Evolutionary conservation across 2,113 vertebrate species (phyloP), one percentile per base, ranked within the genome.

Genomic region (Grammomys dolichurus): DNA sequence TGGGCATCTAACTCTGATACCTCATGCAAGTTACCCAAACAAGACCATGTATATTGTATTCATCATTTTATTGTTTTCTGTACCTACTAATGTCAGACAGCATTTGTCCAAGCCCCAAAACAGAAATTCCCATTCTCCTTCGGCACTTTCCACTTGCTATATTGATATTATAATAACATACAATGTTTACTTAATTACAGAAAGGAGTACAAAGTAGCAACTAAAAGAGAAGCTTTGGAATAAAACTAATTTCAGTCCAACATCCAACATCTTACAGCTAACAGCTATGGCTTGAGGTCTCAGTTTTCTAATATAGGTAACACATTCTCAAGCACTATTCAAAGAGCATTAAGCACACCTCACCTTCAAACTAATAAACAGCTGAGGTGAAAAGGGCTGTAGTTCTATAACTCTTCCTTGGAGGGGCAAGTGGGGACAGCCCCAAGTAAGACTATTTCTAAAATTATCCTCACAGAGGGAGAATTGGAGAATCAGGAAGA

Each of bases 51-150:
- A 85, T 10, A 86, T 2, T 85, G 56, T 43, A 80, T 20, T 85
- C 76, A 77, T 40, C 81, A 92, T 78, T 91, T 72, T 90, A 63
- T 51, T n/a, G 43, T 51, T 48, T 51, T 78, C 43, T 43, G 51
- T 28, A 51, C 51, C 48, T 43, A 13, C 40, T 67, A 67, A 33
- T 22, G 48, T 87, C 7, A 84, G 73, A 92, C 31, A 84, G 95
- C 56, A 94, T 22, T 76, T 75, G 28, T 54, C 48, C 40, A 94
- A 88, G 92, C 73, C 22, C 89, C 76, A 40, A 85, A 93, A 95
- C 16, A 89, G 19, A 85, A 88, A 26, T 85, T 80, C 13, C 58
- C 48, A 11, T 36, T 33, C 36, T 87, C 58, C 56, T 67, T 89
- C 2, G 85, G 63, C 8, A 48, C 36, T 56, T 96, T 91, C 51